These are phyloP conservation scores for Gallinago solitaria DNA, from an alignment of 2,797 vertebrate genomes.

Conservation along the genomic window DNA sequence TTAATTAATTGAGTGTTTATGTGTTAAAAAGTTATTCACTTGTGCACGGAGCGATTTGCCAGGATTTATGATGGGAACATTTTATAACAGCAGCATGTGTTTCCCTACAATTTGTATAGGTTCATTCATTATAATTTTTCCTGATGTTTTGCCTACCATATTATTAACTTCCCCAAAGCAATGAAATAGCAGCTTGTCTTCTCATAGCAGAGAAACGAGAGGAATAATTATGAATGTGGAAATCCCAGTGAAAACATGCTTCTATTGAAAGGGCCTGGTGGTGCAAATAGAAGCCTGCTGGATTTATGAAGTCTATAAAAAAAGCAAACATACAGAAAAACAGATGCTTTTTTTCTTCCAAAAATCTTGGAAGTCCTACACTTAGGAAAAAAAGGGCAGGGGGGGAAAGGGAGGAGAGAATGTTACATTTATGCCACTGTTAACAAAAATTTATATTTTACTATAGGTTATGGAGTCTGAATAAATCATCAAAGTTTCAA, in stretches of 20 bases:
- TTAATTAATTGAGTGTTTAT: conserved; percentile 87
- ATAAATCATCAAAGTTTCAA: conserved; percentile 71
- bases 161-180: conserved; percentile 84
- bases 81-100: conserved; percentile 81
- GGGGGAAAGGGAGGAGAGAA: conserved; percentile 37
- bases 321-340: conserved; percentile 74
- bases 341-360: conserved; percentile 74
- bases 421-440: conserved; percentile 58
- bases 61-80: conserved; percentile 81
- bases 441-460: conserved; percentile 71
- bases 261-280: conserved; percentile 79
- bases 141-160: conserved; percentile 86
- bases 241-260: conserved; percentile 83
- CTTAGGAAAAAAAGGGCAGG: conserved; percentile 8
- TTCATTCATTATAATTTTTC: conserved; percentile 87
- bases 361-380: conserved; percentile 62
- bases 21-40: conserved; percentile 82
- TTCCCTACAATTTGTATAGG: conserved; percentile 81
- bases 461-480: conserved; percentile 56
- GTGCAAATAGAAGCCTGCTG: conserved; percentile 77
- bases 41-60: conserved; percentile 80
- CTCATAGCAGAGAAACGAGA: conserved; percentile 78
- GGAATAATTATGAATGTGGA: conserved; percentile 85
- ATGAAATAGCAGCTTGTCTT: conserved; percentile 84
- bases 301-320: conserved; percentile 79